A percentile compares a stretch with the other conserved stretches of the same genome.
phyloP scores from a whole-genome alignment of 2,113 vertebrate species.

The Sebastes schlegelii region DNA sequence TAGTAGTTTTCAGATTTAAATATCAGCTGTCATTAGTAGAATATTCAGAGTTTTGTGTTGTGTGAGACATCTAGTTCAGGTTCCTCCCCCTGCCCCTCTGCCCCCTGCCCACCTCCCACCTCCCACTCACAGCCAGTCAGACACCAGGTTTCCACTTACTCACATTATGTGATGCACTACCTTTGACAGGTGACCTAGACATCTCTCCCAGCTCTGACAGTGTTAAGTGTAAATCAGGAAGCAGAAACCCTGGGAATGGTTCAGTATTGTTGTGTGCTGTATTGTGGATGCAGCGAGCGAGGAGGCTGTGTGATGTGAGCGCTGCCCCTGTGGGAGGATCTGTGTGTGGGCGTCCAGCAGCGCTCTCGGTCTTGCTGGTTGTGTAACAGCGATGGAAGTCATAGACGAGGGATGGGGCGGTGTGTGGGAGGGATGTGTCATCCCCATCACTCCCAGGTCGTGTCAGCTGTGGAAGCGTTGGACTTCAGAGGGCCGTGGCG shows the following conservation, averaged over 20 bases:
- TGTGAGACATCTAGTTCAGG: conserved; percentile 23
- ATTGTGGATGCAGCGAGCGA: conserved; percentile 43
- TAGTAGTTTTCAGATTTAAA: conserved; percentile 11
- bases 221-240: conserved; percentile 65
- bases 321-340: conserved; percentile 78
- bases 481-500: conserved; percentile 76
- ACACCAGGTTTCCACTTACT: conserved; percentile 42
- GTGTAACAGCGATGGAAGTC: conserved; percentile 83
- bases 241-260: conserved; percentile 56
- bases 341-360: conserved; percentile 80
- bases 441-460: conserved; percentile 80
- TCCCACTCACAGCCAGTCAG: conserved; percentile 57
- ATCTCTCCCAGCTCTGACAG: conserved; percentile 42
- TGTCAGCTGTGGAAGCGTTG: conserved; percentile 78
- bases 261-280: conserved; percentile 38
- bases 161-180: conserved; percentile 37
- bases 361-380: conserved; percentile 78
- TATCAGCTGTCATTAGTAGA: conserved; percentile 3
- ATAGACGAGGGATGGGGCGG: conserved; percentile 78
- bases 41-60: not conserved
- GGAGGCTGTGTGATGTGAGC: conserved; percentile 66
- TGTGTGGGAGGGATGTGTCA: conserved; percentile 85
- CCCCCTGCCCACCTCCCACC: conserved; percentile 24
- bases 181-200: conserved; percentile 69
- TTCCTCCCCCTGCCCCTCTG: conserved; percentile 10